phyloP scores from a whole-genome alignment of 2,113 vertebrate genomes.

The Cinclus mexicanus region DNA sequence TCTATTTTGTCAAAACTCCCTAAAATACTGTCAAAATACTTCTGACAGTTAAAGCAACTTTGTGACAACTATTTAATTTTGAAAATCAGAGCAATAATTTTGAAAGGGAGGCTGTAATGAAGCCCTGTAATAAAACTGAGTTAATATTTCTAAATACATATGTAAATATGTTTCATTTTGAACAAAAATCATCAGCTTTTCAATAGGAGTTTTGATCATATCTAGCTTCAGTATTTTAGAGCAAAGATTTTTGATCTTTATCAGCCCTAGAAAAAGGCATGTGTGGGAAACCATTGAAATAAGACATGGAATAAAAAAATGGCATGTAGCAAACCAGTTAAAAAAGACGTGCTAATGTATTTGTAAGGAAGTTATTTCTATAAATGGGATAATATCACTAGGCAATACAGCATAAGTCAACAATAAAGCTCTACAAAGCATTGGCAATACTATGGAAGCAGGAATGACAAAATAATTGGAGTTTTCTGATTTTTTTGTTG shows the following conservation, averaged over 20 bases:
- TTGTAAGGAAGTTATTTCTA: background rate
- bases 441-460: background rate
- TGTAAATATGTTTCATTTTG: background rate
- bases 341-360: background rate
- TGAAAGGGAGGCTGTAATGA: background rate
- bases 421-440: background rate
- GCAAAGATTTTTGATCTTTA: background rate
- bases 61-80: background rate
- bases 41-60: background rate
- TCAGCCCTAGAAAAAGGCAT: background rate
- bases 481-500: background rate
- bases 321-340: background rate
- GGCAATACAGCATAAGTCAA: background rate
- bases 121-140: background rate
- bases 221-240: background rate
- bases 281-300: background rate
- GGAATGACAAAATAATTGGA: background rate
- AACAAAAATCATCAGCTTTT: background rate
- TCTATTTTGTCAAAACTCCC: background rate
- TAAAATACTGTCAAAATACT: slow-evolving; percentile 20
- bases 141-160: background rate
- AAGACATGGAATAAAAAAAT: background rate
- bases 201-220: background rate
- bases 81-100: background rate
- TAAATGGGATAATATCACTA: background rate